Conservation (phyloP, 2,113 vertebrate species). For the Galemys pyrenaicus region DNA sequence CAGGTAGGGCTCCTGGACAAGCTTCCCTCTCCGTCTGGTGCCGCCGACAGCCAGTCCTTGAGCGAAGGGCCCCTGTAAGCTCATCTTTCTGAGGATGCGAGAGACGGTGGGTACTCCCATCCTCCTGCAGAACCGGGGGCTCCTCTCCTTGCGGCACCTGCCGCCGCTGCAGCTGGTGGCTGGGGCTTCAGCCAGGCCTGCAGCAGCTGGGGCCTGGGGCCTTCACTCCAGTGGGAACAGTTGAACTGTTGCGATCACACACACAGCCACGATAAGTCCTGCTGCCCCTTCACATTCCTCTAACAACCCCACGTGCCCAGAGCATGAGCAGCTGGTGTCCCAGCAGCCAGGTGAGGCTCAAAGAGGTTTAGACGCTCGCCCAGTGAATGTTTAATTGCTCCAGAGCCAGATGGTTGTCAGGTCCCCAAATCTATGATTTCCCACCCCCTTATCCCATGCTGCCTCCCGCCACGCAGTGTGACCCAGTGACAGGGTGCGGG, state of each 20-base stretch:
- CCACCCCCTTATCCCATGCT: not conserved
- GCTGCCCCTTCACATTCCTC: rapidly evolving
- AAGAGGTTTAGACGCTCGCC: not conserved
- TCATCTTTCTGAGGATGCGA: not conserved
- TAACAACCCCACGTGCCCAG: rapidly evolving
- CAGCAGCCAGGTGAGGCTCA: not conserved
- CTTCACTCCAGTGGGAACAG: not conserved
- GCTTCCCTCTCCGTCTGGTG: too few species aligned
- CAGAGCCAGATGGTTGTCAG: not conserved
- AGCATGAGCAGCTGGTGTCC: not conserved
- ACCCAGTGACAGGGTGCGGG: not conserved
- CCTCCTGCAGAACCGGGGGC: not conserved
- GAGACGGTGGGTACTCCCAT: not conserved
- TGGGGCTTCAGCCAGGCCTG: not conserved
- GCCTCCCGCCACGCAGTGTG: not conserved
- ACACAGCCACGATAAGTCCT: not conserved
- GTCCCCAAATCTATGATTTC: not conserved
- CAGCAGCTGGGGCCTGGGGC: not conserved
- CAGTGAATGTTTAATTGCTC: not conserved
- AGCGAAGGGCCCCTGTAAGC: not conserved
- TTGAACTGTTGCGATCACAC: rapidly evolving
- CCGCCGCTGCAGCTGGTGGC: rapidly evolving
- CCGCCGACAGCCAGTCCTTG: too few species aligned
- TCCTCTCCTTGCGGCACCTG: rapidly evolving
- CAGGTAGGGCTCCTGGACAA: not conserved